Evolutionary conservation across 2,113 vertebrate species (phyloP), one percentile per base, ranked within the genome.

Genomic region (Tyrannus savana): DNA sequence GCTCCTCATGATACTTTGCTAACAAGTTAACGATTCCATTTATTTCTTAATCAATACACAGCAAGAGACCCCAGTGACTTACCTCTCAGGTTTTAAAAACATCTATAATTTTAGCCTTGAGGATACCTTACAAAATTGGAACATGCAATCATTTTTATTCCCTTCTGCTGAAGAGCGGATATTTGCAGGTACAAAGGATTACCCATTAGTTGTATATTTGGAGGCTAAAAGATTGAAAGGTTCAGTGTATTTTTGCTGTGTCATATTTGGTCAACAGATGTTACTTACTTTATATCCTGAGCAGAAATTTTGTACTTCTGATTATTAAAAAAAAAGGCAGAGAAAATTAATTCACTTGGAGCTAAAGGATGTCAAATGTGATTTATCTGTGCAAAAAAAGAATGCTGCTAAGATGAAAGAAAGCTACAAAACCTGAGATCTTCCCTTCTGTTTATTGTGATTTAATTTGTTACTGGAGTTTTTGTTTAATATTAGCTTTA

Each of bases 21-120:
- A 93, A 95, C 89, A 93, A 68, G 47, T 63, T 92, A 96, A 92
- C 4, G 18, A 89, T 88, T 47, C 67, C 59, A 90, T 95, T 93
- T 89, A 89, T 91, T 95, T 95, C 58, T 92, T 87, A 73, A 94
- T 95, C 91, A 90, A 92, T 97, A 95, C 27, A 25, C 13, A 92
- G 73, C 64, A 84, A 84, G 77, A 30, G 73, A 84, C 76, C n/a
- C 30, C 47, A 19, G 14, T 84, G 68, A 87, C 93, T 93, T 79
- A 42, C 56, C 63, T 84, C 72, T 95, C 16, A 77, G 63, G 64
- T 44, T 83, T 88, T 89, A 59, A 89, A 94, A 92, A 67, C 30
- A 25, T 75, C 76, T 90, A 60, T 92, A 87, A 92, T 87, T 95
- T 95, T 66, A 56, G 84, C 77, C 64, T 59, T 64, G 64, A 89